Base-by-base conservation (phyloP, 2,888 invertebrate species). In the Tridacna gigas region DNA sequence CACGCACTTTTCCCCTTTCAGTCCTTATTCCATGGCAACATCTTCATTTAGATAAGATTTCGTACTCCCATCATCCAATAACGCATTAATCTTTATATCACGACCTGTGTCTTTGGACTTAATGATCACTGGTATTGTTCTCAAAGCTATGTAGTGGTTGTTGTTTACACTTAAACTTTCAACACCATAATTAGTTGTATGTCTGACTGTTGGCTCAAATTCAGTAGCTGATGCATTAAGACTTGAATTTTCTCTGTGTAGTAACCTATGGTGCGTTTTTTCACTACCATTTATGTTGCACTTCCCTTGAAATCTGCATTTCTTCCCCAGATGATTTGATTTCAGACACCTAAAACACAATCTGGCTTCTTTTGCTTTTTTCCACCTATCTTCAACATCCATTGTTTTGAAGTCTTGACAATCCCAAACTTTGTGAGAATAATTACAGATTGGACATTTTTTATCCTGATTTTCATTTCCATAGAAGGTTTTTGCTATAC, bases 31-130 rank as follows among this genome's bases (percentile, higher is more conserved):
- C 3, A 77, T 71, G 15, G 79, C 79, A n/a, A 86, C 83, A 74
- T 78, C 77, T 9, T 65, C 37, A 48, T 87, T 81, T 11, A 86
- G 28, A 71, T 86, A 83, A 0, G 80, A 80, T 73, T 78, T 51
- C 7, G 84, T 83, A 51, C 87, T 87, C 3, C 80, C 87, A 60
- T 87, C 84, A 79, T 83, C 85, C 20, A 87, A 56, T 22, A 87
- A 47, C 15, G 85, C 85, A 77, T 87, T 85, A 0, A 87, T 67
- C 75, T 81, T 61, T 3, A 85, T 9, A 28, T 65, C 26, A n/a
- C 60, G 51, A 5, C 51, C 56, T 20, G 78, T 75, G 56, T 67
- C 63, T 79, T 48, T 73, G 45, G 85, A 15, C 20, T 78, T 83
- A 7, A 87, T 81, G 18, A 85, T 83, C 7, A 87, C 74, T 13